These are phyloP conservation scores for Andrena chrysosceles DNA, from an alignment of 2,888 invertebrate species.

Conservation along the genomic window DNA sequence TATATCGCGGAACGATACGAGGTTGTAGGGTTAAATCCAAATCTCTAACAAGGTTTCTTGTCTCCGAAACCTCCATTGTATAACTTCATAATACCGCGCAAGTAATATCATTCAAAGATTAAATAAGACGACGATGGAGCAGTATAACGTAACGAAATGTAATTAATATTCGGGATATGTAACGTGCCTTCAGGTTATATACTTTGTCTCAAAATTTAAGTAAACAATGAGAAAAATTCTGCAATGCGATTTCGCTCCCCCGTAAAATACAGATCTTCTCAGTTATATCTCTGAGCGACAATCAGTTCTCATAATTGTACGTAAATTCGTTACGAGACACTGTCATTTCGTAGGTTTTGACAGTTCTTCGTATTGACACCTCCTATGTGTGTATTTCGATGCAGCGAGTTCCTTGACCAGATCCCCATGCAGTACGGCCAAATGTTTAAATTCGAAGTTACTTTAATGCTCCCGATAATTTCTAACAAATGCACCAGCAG, in stretches of 20 bases:
- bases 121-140: not conserved
- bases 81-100: conserved; percentile 75
- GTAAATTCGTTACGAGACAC: conserved; percentile 25
- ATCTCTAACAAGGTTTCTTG: conserved; percentile 81
- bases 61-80: conserved; percentile 80
- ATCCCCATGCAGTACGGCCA: conserved; percentile 23
- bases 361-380: conserved; percentile 63
- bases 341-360: conserved; percentile 59
- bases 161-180: conserved; percentile 8
- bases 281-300: not conserved
- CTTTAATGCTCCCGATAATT: not conserved
- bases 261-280: conserved; percentile 7
- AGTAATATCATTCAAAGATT: conserved; percentile 54
- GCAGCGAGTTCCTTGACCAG: conserved; percentile 35
- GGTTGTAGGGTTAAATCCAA: conserved; percentile 83
- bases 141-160: conserved; percentile 1
- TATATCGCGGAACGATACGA: conserved; percentile 88
- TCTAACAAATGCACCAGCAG: not conserved
- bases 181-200: conserved; percentile 55
- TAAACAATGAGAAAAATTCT: conserved; percentile 36
- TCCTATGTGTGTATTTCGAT: conserved; percentile 23
- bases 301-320: conserved; percentile 15
- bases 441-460: conserved; percentile 45
- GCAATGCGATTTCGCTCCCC: conserved; percentile 4
- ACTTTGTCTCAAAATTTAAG: conserved; percentile 18